Evolutionary conservation across 1,140 invertebrate species (phyloP).

Genomic region (Anoplolepis gracilipes): DNA sequence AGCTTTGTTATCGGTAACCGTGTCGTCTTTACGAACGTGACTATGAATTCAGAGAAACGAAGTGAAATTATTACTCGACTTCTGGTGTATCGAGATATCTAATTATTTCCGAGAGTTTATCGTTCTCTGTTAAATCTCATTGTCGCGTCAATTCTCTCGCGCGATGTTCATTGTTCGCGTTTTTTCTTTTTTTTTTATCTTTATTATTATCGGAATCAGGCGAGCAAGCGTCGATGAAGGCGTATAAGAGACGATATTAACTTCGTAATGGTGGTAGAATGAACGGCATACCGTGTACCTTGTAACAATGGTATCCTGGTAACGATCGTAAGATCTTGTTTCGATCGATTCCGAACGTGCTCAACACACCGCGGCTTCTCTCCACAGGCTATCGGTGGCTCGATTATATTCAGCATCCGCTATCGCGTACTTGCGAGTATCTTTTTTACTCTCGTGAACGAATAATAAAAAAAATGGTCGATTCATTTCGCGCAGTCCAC

Average conservation of each 20-base stretch:
- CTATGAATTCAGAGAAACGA: conserved; percentile 59
- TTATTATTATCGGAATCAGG: conserved; percentile 30
- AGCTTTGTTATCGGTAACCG: conserved; percentile 48
- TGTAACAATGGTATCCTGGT: background rate
- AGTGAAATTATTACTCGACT: conserved; percentile 73
- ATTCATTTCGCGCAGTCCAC: conserved; percentile 40
- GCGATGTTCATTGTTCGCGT: conserved; percentile 12
- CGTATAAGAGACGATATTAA: conserved; percentile 10
- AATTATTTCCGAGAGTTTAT: conserved; percentile 64
- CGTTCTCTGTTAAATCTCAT: conserved; percentile 25
- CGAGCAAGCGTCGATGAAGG: conserved; percentile 1
- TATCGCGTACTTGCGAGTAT: conserved; percentile 35
- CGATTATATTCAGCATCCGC: conserved; percentile 46
- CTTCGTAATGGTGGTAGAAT: background rate
- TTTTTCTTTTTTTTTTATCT: background rate
- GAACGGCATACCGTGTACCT: background rate
- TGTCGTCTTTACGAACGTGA: conserved; percentile 34
- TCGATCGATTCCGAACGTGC: conserved; percentile 43
- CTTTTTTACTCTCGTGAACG: conserved; percentile 28
- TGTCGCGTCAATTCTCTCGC: background rate
- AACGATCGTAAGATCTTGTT: conserved; percentile 38
- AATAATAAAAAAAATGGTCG: conserved; percentile 36
- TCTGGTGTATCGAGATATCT: conserved; percentile 54
- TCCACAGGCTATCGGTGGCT: conserved; percentile 35
- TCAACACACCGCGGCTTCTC: conserved; percentile 5